Evolutionary conservation across 2,888 invertebrate genomes (phyloP).

Genomic region (Cistogaster globosa): DNA sequence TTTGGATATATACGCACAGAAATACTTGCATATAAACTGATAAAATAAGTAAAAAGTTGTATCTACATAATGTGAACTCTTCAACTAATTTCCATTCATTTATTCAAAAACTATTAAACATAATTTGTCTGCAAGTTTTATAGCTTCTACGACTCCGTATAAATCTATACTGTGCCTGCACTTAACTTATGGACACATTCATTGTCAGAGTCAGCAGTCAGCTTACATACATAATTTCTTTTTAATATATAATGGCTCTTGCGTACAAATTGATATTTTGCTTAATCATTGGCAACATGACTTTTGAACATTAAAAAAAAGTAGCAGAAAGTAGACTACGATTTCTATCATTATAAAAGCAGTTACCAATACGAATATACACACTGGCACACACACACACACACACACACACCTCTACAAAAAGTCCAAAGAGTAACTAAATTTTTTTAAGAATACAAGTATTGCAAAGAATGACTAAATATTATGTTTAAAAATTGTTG

Average conservation of each 20-base stretch:
- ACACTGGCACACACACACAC: not conserved
- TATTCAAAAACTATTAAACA: constrained; percentile 66
- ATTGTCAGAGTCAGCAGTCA: not conserved
- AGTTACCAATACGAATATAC: constrained; percentile 23
- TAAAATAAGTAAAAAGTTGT: constrained; percentile 8
- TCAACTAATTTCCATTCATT: constrained; percentile 60
- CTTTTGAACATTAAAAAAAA: constrained; percentile 53
- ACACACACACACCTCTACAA: not conserved
- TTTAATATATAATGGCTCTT: constrained; percentile 1
- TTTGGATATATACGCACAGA: not conserved
- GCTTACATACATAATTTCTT: not conserved
- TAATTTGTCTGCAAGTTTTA: constrained; percentile 58
- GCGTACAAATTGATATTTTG: constrained; percentile 69
- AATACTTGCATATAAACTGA: not conserved
- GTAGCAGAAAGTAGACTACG: constrained; percentile 19
- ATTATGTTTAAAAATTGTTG: constrained; percentile 39
- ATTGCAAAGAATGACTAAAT: constrained; percentile 36
- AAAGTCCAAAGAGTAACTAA: constrained; percentile 51
- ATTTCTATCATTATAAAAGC: constrained; percentile 52
- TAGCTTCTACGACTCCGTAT: constrained; percentile 12
- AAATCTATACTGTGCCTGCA: constrained; percentile 3
- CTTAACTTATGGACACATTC: constrained; percentile 30
- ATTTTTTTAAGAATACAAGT: constrained; percentile 9
- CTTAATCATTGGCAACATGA: constrained; percentile 68
- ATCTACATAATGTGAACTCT: constrained; percentile 31